Evolutionary conservation across 2,797 vertebrate genomes (phyloP).

Genomic region (Chelon labrosus): DNA sequence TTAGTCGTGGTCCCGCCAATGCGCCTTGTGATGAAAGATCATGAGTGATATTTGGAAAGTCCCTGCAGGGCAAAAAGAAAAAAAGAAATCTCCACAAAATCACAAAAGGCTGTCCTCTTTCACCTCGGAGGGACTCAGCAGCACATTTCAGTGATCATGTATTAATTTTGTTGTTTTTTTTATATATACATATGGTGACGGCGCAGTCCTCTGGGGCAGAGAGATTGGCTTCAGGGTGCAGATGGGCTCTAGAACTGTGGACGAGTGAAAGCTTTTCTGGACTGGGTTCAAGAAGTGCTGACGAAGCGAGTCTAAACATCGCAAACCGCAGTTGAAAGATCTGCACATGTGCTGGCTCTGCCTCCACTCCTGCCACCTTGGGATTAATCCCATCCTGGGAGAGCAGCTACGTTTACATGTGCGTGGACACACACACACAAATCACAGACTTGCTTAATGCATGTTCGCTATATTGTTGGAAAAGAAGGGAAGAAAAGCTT

Average conservation of each 20-base stretch:
- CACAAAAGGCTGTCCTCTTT: slow-evolving; percentile 14
- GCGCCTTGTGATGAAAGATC: slow-evolving; percentile 53
- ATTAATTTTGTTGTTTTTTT: slow-evolving; percentile 39
- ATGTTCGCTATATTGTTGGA: slow-evolving; percentile 26
- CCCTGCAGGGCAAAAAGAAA: slow-evolving; percentile 34
- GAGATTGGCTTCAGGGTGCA: slow-evolving; percentile 72
- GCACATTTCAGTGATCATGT: slow-evolving; percentile 49
- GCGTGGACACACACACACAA: slow-evolving; percentile 30
- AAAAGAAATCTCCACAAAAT: background rate
- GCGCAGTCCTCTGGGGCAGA: slow-evolving; percentile 41
- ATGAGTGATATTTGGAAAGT: slow-evolving; percentile 65
- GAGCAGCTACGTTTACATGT: slow-evolving; percentile 66
- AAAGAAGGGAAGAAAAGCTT: slow-evolving; percentile 17
- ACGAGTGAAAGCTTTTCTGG: slow-evolving; percentile 95
- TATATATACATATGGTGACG: slow-evolving; percentile 27
- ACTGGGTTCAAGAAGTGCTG: slow-evolving; percentile 90
- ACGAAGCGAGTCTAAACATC: slow-evolving; percentile 89
- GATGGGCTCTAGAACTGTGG: slow-evolving; percentile 81
- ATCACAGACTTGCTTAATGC: slow-evolving; percentile 8
- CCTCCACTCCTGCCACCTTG: slow-evolving; percentile 56
- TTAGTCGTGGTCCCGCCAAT: slow-evolving; percentile 41
- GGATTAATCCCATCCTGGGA: slow-evolving; percentile 73
- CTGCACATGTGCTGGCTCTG: slow-evolving; percentile 80
- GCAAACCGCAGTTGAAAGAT: slow-evolving; percentile 82
- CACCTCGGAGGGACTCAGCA: slow-evolving; percentile 40